Evolutionary conservation across 2,888 invertebrate genomes (phyloP).

Genomic region (Dryobotodes eremita): DNA sequence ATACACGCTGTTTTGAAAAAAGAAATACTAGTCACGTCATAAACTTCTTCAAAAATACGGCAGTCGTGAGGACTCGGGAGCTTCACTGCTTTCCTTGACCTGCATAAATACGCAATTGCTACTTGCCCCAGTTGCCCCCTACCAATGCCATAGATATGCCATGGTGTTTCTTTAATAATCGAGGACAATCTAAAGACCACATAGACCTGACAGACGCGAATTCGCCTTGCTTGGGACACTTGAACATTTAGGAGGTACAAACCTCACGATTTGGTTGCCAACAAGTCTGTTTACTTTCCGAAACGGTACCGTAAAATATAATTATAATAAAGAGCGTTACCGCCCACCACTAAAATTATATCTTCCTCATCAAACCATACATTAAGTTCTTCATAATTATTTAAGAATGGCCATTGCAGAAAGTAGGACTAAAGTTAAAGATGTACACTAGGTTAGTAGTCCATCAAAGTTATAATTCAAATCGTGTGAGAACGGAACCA

Average conservation of each 20-base stretch:
- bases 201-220: background rate
- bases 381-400: constrained; percentile 2
- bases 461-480: constrained; percentile 28
- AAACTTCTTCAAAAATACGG: background rate
- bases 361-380: constrained; percentile 13
- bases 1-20: background rate
- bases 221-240: background rate
- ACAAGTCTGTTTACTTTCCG: constrained; percentile 2
- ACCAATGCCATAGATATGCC: background rate
- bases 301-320: constrained; percentile 15
- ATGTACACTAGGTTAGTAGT: constrained; percentile 44
- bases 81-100: background rate
- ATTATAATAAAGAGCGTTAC: constrained; percentile 16
- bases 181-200: background rate
- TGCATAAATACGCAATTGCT: background rate
- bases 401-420: constrained; percentile 18
- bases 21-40: background rate
- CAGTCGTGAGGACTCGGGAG: background rate
- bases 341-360: constrained; percentile 32
- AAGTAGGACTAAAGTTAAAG: constrained; percentile 17
- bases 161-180: background rate
- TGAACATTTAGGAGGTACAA: background rate
- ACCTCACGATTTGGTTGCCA: background rate
- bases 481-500: constrained; percentile 34
- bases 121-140: too few relatives aligned